Evolutionary conservation across 2,888 invertebrate genomes (phyloP), one percentile per base, ranked within the genome.

Genomic region (Polyploca ridens): DNA sequence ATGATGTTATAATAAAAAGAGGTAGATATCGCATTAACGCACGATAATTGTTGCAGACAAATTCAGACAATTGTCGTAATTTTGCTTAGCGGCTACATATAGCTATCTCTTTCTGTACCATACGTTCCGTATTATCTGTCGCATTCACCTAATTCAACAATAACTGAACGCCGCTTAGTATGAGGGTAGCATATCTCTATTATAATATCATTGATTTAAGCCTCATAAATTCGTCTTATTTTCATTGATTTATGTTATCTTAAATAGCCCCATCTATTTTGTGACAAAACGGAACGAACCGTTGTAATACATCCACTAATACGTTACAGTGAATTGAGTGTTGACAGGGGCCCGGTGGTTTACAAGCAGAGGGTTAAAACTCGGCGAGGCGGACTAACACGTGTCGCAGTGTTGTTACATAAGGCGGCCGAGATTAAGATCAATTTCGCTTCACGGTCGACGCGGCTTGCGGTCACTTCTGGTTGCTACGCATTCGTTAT

Each of bases 341-440:
- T 58, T 69, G 75, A 73, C 73, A 70, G 69, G 66, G 64, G 67
- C 49, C 64, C 75, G 66, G 66, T 68, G 69, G 16, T 58, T 33
- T 49, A 49, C 41, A 33, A 62, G 65, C 49, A 58, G 54, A 60
- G 64, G 59, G 64, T 61, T 63, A 64, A 64, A 64, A 41, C 57
- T n/a, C 46, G 49, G 49, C 63, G 41, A 63, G 54, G 38, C 61
- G 54, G 63, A 19, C 63, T 57, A 58, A 58, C 63, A 57, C 38
- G 49, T 63, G 57, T 58, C 35, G 41, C 10, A 63, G 41, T 61
- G 44, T 63, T 63, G 54, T 58, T 41, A 58, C 57, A 38, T 58
- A 58, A 58, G 63, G 57, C 38, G 58, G 57, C 63, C 63, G 62
- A 68, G 77, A 78, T 77, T 71, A 77, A 68, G 68, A 79, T 79